These are phyloP conservation scores for Gastrophysa polygoni DNA, from an alignment of 2,888 invertebrate species.

Conservation along the genomic window DNA sequence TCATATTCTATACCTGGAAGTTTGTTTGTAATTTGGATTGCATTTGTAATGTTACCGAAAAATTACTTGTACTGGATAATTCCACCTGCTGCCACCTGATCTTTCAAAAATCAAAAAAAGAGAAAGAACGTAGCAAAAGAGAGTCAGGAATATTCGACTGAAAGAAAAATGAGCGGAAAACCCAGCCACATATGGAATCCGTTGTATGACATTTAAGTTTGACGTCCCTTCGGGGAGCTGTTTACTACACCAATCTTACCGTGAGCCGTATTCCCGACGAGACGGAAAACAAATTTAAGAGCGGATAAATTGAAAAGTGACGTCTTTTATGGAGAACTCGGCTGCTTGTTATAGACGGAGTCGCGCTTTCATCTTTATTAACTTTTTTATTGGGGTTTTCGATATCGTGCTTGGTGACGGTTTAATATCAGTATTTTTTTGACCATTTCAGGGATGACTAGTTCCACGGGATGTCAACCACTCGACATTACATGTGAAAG, in stretches of 20 bases:
- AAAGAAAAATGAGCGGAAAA: conserved; percentile 24
- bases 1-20: too few species aligned
- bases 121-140: background rate
- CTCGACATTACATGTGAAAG: too few species aligned
- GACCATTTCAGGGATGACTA: background rate
- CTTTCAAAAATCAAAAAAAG: background rate
- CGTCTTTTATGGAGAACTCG: conserved; percentile 47
- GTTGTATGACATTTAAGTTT: conserved; percentile 56
- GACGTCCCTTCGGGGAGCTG: conserved; percentile 56
- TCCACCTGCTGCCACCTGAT: background rate
- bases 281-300: conserved; percentile 52
- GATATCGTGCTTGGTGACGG: background rate
- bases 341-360: conserved; percentile 5
- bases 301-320: conserved; percentile 55
- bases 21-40: too few species aligned
- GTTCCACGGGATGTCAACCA: background rate
- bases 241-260: conserved; percentile 56
- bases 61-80: too few species aligned
- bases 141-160: conserved; percentile 19
- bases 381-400: background rate
- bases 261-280: conserved; percentile 43
- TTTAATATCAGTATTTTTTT: background rate
- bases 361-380: background rate
- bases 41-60: too few species aligned
- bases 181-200: conserved; percentile 49